phyloP scores from a whole-genome alignment of 2,113 vertebrate species.

The Bos taurus region DNA sequence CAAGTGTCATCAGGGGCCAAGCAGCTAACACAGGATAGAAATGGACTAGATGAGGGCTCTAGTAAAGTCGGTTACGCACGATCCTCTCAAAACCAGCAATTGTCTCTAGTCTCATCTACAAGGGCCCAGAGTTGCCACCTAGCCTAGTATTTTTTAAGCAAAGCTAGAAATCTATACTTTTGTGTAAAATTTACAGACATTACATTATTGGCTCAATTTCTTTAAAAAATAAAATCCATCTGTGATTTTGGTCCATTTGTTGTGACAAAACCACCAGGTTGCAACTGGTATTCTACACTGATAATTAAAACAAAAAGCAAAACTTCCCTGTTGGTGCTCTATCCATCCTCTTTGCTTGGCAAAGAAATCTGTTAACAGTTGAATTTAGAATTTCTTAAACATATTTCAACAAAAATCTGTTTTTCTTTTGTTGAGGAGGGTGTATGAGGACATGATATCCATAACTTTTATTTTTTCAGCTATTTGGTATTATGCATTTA shows the following conservation, averaged over 20 bases:
- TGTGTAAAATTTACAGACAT: not conserved
- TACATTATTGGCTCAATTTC: not conserved
- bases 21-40: not conserved
- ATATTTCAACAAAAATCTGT: slow-evolving; percentile 20
- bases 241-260: not conserved
- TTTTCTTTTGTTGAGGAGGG: not conserved
- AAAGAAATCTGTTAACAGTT: not conserved
- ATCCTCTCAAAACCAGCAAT: not conserved
- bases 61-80: too few species aligned
- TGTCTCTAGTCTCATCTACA: not conserved
- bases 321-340: not conserved
- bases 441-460: not conserved
- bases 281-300: not conserved
- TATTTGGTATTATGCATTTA: not conserved
- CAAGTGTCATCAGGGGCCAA: not conserved
- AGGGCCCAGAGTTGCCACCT: not conserved
- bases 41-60: not conserved
- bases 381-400: slow-evolving; percentile 3
- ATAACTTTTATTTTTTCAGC: not conserved
- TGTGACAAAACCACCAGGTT: not conserved
- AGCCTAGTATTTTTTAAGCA: not conserved
- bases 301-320: not conserved
- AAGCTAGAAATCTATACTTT: not conserved
- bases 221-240: slow-evolving; percentile 4
- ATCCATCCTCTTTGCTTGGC: not conserved